Conservation (phyloP, 2,888 invertebrate species). For the Tiphia femorata region DNA sequence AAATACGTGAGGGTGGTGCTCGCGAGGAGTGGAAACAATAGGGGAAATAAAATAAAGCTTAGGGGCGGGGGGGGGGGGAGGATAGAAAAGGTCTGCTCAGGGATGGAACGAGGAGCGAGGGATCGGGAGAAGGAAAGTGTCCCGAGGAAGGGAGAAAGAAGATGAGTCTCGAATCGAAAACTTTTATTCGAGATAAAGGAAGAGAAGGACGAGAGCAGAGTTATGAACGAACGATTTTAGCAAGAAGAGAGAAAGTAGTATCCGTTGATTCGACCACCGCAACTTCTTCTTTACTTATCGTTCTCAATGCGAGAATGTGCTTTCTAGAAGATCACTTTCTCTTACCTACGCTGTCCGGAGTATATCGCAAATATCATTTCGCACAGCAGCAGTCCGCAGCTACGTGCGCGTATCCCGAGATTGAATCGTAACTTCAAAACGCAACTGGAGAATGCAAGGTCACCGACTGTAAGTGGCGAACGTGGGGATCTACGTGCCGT, state of each 20-base stretch:
- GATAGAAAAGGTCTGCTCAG: conserved; percentile 27
- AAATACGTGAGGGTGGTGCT: conserved; percentile 53
- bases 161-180: too few species aligned
- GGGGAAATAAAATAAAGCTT: conserved; percentile 65
- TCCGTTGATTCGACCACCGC: conserved; percentile 10
- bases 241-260: conserved; percentile 16
- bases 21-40: conserved; percentile 61
- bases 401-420: conserved; percentile 3
- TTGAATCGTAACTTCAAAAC: conserved; percentile 36
- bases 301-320: too few species aligned
- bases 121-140: too few species aligned
- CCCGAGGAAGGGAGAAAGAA: too few species aligned
- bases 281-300: too few species aligned
- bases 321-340: too few species aligned
- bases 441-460: conserved; percentile 37
- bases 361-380: too few species aligned
- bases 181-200: conserved; percentile 47
- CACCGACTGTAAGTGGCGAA: conserved; percentile 45
- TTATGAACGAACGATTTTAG: conserved; percentile 17
- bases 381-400: too few species aligned
- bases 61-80: conserved; percentile 29
- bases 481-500: conserved; percentile 56
- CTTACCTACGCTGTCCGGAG: too few species aligned
- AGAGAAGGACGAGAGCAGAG: conserved; percentile 18
- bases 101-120: conserved; percentile 29